These are phyloP conservation scores for Leucophenga maculata DNA, from an alignment of 2,888 invertebrate genomes.

Conservation along the genomic window DNA sequence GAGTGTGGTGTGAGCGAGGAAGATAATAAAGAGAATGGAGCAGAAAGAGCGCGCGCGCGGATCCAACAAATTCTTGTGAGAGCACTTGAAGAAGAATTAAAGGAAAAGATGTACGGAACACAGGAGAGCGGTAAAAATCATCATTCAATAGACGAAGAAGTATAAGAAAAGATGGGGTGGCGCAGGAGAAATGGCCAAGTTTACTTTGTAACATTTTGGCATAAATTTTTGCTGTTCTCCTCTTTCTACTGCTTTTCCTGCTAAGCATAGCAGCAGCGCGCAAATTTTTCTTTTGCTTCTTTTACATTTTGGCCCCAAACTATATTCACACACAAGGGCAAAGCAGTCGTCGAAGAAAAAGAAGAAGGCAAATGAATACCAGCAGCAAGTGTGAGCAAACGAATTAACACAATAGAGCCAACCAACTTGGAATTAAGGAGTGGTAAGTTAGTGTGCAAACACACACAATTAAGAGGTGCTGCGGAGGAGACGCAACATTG, in stretches of 20 bases:
- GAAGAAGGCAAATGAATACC: too few relatives aligned
- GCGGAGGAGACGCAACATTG: not conserved
- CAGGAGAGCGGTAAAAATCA: not conserved
- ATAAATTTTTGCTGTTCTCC: not conserved
- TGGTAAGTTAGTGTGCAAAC: not conserved
- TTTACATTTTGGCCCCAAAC: constrained; percentile 5
- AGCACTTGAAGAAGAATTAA: not conserved
- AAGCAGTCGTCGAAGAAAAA: too few relatives aligned
- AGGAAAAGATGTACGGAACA: not conserved
- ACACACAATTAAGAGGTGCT: too few relatives aligned
- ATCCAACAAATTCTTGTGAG: not conserved
- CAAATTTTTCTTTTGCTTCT: not conserved
- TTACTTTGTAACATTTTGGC: constrained; percentile 15
- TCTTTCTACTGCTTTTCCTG: not conserved
- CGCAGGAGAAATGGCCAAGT: not conserved
- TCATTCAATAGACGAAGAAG: not conserved
- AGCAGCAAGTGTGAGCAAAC: constrained; percentile 14
- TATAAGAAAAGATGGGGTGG: not conserved
- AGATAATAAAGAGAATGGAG: not conserved
- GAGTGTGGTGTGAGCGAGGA: not conserved
- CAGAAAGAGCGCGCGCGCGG: constrained; percentile 16
- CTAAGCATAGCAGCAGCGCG: not conserved
- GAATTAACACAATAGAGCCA: constrained; percentile 21
- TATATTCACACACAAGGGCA: not conserved
- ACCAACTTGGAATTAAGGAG: constrained; percentile 7